Conservation (phyloP, 2,888 invertebrate genomes). For the Hemicrepidius hirtus region DNA sequence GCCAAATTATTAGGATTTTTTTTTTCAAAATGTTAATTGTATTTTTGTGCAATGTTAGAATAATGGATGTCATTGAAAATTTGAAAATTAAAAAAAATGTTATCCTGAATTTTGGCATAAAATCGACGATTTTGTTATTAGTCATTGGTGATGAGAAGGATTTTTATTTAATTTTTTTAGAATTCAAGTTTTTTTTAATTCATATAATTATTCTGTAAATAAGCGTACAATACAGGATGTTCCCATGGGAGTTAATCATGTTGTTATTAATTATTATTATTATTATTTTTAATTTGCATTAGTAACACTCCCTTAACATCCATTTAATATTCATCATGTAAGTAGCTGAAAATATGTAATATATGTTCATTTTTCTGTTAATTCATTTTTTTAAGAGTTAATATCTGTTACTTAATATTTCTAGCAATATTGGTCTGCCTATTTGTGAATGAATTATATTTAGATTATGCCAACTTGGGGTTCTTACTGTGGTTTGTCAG, state of each 20-base stretch:
- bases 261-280: neutral
- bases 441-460: constrained; percentile 57
- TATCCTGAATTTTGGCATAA: constrained; percentile 16
- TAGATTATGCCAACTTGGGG: constrained; percentile 63
- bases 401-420: constrained; percentile 40
- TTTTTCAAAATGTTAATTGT: neutral
- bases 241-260: neutral
- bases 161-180: constrained; percentile 3
- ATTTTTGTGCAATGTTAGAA: neutral
- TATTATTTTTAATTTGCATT: neutral
- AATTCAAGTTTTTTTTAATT: constrained; percentile 6
- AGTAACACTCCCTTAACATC: neutral
- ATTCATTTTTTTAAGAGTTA: constrained; percentile 31
- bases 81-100: neutral
- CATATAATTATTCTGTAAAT: constrained; percentile 3
- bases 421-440: constrained; percentile 54
- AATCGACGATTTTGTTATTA: constrained; percentile 16
- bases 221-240: neutral
- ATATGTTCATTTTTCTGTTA: constrained; percentile 28
- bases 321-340: constrained; percentile 23
- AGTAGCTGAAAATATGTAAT: constrained; percentile 37
- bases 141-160: constrained; percentile 6
- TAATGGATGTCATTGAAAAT: neutral
- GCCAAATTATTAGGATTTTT: constrained; percentile 31
- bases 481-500: constrained; percentile 49